These are phyloP conservation scores for Sarcoramphus papa DNA, from an alignment of 2,797 vertebrate species.

Conservation along the genomic window DNA sequence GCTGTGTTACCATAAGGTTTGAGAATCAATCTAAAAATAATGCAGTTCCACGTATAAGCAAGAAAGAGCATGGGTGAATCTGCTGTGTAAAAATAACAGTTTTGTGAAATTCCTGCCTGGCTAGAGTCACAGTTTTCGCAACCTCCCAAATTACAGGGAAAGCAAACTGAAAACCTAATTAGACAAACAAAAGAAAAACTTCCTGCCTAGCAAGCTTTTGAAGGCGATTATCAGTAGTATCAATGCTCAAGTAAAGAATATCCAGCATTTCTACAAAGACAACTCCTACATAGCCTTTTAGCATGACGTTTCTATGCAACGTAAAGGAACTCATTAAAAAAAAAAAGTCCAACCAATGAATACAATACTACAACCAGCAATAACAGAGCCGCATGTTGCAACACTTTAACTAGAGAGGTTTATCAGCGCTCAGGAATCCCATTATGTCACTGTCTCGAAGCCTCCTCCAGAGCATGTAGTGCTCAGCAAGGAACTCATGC, in stretches of 20 bases:
- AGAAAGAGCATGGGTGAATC: not conserved
- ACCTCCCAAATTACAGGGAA: not conserved
- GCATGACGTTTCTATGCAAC: rapidly evolving
- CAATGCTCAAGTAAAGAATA: not conserved
- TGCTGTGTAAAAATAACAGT: not conserved
- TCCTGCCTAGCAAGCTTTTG: conserved; percentile 10
- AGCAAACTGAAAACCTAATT: conserved; percentile 23
- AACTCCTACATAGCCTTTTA: not conserved
- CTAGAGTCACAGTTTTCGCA: not conserved
- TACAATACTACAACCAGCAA: not conserved
- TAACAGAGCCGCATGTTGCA: not conserved
- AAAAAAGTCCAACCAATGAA: not conserved
- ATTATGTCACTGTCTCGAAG: not conserved
- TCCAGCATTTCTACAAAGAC: not conserved
- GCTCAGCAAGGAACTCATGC: not conserved
- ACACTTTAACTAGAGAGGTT: not conserved
- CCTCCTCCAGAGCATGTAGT: not conserved
- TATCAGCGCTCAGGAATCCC: not conserved
- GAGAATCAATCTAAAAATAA: not conserved
- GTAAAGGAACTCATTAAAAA: not conserved
- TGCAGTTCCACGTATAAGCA: not conserved
- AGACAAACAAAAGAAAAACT: conserved; percentile 20
- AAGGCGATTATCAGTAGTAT: not conserved
- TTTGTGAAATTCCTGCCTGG: not conserved
- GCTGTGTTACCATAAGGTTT: not conserved